Percentiles rank a stretch among this genome's conserved stretches.
Evolutionary conservation across 2,797 vertebrate genomes (phyloP).

Genomic region (Hoplostethus atlanticus): DNA sequence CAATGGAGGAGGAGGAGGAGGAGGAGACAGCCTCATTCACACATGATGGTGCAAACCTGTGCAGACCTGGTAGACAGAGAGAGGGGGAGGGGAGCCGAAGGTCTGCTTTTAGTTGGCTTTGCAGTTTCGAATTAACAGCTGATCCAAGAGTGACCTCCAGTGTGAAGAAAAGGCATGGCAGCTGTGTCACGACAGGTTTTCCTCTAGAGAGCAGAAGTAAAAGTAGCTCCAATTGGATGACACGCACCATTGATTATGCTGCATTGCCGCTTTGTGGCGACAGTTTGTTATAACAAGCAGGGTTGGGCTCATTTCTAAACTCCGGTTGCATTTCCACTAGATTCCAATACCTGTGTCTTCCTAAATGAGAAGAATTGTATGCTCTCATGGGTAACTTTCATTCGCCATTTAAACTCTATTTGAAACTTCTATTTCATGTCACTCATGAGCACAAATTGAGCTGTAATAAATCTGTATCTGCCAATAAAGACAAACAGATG

Average conservation of each 20-base stretch:
- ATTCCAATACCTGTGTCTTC: neutral
- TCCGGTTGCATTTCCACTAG: neutral
- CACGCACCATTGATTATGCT: slow-evolving; percentile 41
- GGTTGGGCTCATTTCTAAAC: neutral
- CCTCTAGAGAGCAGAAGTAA: neutral
- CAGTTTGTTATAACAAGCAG: slow-evolving; percentile 35
- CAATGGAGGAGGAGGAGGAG: slow-evolving; percentile 53
- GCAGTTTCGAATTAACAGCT: slow-evolving; percentile 27
- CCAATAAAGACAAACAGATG: too few relatives aligned
- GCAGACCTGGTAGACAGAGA: slow-evolving; percentile 44
- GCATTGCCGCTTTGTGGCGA: slow-evolving; percentile 53
- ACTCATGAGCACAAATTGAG: too few relatives aligned
- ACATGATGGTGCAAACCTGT: slow-evolving; percentile 76
- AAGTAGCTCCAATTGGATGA: neutral
- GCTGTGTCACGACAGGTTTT: slow-evolving; percentile 33
- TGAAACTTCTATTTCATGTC: too few relatives aligned
- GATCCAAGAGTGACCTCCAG: slow-evolving; percentile 70
- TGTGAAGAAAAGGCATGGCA: slow-evolving; percentile 49
- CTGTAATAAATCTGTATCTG: too few relatives aligned
- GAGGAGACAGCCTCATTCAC: slow-evolving; percentile 52
- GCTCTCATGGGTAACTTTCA: neutral
- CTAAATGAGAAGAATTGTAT: neutral
- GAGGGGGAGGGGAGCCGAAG: slow-evolving; percentile 53
- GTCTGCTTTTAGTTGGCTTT: slow-evolving; percentile 25
- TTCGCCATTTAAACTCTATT: neutral